These are phyloP conservation scores for Tenthredo scrophulariae DNA, from an alignment of 2,888 invertebrate species.

Conservation along the genomic window DNA sequence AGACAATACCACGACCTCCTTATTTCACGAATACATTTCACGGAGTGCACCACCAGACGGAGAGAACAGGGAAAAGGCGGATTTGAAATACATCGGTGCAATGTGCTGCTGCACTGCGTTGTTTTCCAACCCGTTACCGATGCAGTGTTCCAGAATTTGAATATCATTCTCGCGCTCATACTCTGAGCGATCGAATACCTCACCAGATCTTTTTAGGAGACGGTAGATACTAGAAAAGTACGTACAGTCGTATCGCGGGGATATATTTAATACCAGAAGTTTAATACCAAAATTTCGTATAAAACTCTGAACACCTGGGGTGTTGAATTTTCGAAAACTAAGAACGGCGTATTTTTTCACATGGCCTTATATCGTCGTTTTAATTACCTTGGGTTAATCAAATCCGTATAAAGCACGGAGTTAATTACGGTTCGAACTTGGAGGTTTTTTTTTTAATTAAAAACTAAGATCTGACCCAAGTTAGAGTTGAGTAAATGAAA, in stretches of 20 bases:
- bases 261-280: too few species aligned
- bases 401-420: not conserved
- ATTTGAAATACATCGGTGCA: conserved; percentile 27
- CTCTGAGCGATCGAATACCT: not conserved
- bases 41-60: conserved; percentile 14
- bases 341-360: not conserved
- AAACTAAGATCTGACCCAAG: not conserved
- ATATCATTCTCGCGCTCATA: conserved; percentile 15
- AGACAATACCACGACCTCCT: conserved; percentile 16
- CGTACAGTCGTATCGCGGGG: not conserved
- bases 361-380: not conserved
- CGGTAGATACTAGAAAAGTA: not conserved
- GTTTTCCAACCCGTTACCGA: conserved; percentile 28
- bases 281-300: not conserved
- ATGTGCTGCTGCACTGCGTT: not conserved
- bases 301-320: not conserved
- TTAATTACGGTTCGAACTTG: conserved; percentile 10
- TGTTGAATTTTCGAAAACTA: not conserved
- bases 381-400: not conserved
- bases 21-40: conserved; percentile 28
- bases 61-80: conserved; percentile 49
- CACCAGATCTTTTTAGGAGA: not conserved
- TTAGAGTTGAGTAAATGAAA: not conserved
- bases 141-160: conserved; percentile 16
- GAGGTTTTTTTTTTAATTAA: conserved; percentile 22